Evolutionary conservation across 2,888 invertebrate species (phyloP).

Genomic region (Andrena fulva): DNA sequence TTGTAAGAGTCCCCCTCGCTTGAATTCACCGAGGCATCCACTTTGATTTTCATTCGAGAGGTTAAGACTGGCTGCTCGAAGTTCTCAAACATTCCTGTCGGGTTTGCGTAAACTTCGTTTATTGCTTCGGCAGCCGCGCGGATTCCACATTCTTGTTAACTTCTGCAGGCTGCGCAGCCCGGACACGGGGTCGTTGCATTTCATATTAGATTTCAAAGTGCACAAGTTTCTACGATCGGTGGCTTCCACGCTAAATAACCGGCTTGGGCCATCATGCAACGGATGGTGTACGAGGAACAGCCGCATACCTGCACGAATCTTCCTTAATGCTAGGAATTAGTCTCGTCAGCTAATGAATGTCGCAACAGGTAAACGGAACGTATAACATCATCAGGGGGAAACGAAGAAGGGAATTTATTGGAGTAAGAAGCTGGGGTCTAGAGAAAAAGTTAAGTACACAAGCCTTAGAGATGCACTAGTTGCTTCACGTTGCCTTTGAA

Average conservation of each 20-base stretch:
- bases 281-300: slow-evolving; percentile 4
- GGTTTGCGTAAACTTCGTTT: too few species aligned
- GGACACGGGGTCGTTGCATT: not conserved
- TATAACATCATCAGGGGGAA: slow-evolving; percentile 9
- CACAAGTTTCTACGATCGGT: slow-evolving; percentile 5
- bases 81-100: too few species aligned
- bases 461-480: too few species aligned
- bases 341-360: slow-evolving; percentile 30
- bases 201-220: not conserved
- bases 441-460: not conserved
- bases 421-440: not conserved
- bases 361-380: slow-evolving; percentile 17
- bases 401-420: not conserved
- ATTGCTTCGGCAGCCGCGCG: too few species aligned
- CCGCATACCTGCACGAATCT: slow-evolving; percentile 33
- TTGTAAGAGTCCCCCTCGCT: too few species aligned
- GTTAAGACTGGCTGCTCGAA: too few species aligned
- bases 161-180: not conserved
- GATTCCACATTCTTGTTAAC: too few species aligned
- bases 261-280: slow-evolving; percentile 18
- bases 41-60: too few species aligned
- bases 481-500: too few species aligned
- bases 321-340: slow-evolving; percentile 29
- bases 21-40: too few species aligned
- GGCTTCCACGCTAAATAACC: slow-evolving; percentile 12